Percentiles rank a stretch among this genome's conserved stretches.
phyloP scores from a whole-genome alignment of 2,113 vertebrate genomes.

The Oreocharis arfaki region DNA sequence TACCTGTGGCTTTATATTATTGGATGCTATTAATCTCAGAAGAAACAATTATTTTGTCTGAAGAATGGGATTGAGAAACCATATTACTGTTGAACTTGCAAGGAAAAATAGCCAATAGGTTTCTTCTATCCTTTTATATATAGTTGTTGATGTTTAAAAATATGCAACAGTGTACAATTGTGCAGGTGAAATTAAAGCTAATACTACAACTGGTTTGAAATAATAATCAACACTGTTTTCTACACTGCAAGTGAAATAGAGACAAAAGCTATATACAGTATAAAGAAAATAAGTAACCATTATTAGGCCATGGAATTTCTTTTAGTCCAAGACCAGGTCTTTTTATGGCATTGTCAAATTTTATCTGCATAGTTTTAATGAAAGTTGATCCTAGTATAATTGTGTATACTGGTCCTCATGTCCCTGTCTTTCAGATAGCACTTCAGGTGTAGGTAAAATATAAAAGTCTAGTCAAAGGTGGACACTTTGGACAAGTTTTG shows the following conservation, averaged over 20 bases:
- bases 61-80: neutral
- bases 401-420: neutral
- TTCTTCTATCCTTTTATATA: neutral
- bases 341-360: neutral
- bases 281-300: neutral
- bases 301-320: neutral
- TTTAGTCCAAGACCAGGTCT: neutral
- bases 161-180: neutral
- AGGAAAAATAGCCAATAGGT: rapidly evolving
- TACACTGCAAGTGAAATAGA: neutral
- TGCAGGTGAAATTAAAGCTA: neutral
- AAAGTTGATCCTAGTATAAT: neutral
- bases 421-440: neutral
- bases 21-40: neutral
- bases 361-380: neutral
- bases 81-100: neutral
- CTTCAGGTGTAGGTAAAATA: neutral
- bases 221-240: neutral
- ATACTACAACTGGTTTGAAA: neutral
- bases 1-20: neutral
- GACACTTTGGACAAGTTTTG: neutral
- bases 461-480: neutral
- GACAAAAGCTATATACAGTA: neutral
- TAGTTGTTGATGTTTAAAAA: neutral
- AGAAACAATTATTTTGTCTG: neutral